These are phyloP conservation scores for Brachionus angularis DNA, from an alignment of 1,140 invertebrate species.

Conservation along the genomic window DNA sequence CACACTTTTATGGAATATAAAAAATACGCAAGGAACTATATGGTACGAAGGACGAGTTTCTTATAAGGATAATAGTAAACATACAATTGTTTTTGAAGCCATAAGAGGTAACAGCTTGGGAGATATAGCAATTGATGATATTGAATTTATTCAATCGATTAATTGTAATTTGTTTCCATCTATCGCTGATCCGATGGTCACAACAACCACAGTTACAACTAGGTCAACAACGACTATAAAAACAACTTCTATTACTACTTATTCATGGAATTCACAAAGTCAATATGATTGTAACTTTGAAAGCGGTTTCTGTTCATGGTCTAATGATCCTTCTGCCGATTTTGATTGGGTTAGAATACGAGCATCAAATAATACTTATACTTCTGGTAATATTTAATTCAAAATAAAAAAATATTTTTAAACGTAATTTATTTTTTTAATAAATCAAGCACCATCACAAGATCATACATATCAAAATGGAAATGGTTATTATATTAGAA, in stretches of 20 bases:
- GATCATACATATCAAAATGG: conserved; percentile 44
- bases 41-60: conserved; percentile 51
- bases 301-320: conserved; percentile 48
- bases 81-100: conserved; percentile 50
- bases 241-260: neutral
- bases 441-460: conserved; percentile 49
- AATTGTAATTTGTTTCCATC: conserved; percentile 22
- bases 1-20: conserved; percentile 46
- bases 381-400: conserved; percentile 7
- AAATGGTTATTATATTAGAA: conserved; percentile 41
- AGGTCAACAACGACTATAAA: neutral
- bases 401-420: neutral
- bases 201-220: conserved; percentile 15
- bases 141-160: conserved; percentile 45
- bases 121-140: conserved; percentile 53
- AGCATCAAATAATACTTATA: neutral
- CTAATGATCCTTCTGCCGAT: conserved; percentile 47
- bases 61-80: neutral
- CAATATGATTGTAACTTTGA: conserved; percentile 51
- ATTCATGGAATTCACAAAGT: conserved; percentile 19
- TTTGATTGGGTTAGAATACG: conserved; percentile 45
- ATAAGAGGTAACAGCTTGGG: conserved; percentile 47
- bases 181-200: neutral
- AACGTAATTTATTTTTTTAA: neutral
- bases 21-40: conserved; percentile 49